Base-by-base conservation (phyloP, 1,140 invertebrate species). In the Caenorhabditis remanei region DNA sequence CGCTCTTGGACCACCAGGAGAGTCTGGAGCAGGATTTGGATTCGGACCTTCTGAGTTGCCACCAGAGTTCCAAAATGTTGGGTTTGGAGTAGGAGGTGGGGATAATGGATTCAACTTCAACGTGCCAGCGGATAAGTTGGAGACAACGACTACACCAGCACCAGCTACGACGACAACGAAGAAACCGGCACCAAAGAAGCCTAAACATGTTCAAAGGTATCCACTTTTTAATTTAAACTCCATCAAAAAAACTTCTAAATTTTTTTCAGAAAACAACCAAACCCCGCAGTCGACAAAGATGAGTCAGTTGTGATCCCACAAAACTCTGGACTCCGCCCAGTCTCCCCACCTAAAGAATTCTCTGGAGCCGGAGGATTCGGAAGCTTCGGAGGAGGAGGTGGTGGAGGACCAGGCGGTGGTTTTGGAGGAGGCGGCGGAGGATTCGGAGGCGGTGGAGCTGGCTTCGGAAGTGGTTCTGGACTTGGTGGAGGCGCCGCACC, bases 301-400 rank as follows among this genome's bases (percentile, higher is more conserved):
- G 84, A 88, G 21, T 83, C 87, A 41, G 75, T 92, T 83, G 86
- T 91, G 13, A 92, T 92, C 65, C 92, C 91, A 48, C 90, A 91
- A 71, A 92, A 92, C 85, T 93, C 92, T 32, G 91, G 91, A 53
- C 89, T 92, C 16, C 87, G 91, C 40, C 91, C 92, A 32, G 92
- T 92, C 40, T 79, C 90, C 5, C 91, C 91, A 48, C 91, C 91
- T 19, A 90, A 87, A 84, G 91, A 92, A 84, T 92, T 93, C 71
- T 79, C 48, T 19, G 88, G 88, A 40, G 79, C 48, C n/a, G 79
- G 79, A 9, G 89, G 89, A 21, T 50, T 58, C 7, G 87, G 89
- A 85, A 75, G 63, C 63, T 67, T 67, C 63, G 63, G 63, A 83
- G 79, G 79, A 21, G 48, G 32, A 9, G 84, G 84, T 40, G 84